These are phyloP conservation scores for Caenorhabditis sp. DNA, from an alignment of 2,888 invertebrate species.

Conservation along the genomic window DNA sequence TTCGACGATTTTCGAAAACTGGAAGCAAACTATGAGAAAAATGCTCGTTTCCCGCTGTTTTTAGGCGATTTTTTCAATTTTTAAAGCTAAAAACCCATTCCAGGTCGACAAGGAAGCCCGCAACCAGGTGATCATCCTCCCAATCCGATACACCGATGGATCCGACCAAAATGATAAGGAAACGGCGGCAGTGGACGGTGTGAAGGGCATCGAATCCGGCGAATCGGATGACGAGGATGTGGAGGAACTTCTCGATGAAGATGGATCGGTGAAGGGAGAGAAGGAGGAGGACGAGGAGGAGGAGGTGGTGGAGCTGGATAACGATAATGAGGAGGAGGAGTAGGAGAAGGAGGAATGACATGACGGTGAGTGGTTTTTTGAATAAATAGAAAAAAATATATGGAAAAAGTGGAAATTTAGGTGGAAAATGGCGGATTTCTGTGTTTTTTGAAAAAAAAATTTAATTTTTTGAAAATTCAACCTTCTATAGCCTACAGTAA, in stretches of 20 bases:
- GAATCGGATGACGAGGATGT: slow-evolving; percentile 40
- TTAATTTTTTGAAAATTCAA: too few species aligned
- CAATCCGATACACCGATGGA: slow-evolving; percentile 63
- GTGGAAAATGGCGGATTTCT: too few species aligned
- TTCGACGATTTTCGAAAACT: too few species aligned
- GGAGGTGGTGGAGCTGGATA: slow-evolving; percentile 8
- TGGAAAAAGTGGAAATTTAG: not conserved
- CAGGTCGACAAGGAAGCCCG: slow-evolving; percentile 73
- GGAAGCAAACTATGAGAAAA: too few species aligned
- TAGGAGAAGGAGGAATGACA: not conserved
- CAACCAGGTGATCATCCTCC: slow-evolving; percentile 70
- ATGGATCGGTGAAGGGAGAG: not conserved
- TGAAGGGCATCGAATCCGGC: slow-evolving; percentile 44
- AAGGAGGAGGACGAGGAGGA: not conserved
- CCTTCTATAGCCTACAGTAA: too few species aligned
- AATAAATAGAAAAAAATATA: too few species aligned
- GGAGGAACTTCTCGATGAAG: slow-evolving; percentile 23
- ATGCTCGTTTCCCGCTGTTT: too few species aligned
- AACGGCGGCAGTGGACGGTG: slow-evolving; percentile 6
- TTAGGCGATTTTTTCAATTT: not conserved
- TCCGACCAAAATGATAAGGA: slow-evolving; percentile 35
- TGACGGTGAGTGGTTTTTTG: not conserved
- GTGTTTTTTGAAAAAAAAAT: too few species aligned
- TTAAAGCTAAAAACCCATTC: slow-evolving; percentile 16
- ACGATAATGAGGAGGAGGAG: slow-evolving; percentile 14